These are phyloP conservation scores for Triplophysa siluroides DNA, from an alignment of 2,113 vertebrate genomes.

Conservation along the genomic window DNA sequence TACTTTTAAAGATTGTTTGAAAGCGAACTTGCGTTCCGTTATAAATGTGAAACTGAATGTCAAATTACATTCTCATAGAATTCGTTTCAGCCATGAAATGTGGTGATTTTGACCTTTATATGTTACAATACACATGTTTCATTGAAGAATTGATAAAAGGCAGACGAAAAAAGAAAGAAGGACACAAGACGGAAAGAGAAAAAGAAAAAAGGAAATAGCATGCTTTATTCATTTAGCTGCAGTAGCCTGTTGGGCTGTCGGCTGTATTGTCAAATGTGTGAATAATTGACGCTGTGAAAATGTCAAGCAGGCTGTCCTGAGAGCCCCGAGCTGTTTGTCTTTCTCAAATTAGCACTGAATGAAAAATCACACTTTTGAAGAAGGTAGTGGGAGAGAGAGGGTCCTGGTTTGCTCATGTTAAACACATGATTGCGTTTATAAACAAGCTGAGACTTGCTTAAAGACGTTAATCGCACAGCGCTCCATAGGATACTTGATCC, in stretches of 20 bases:
- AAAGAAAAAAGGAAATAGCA: conserved; percentile 29
- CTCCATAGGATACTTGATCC: no score
- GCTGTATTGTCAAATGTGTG: conserved; percentile 56
- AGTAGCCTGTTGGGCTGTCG: conserved; percentile 43
- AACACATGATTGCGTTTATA: conserved; percentile 7
- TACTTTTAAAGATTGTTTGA: no score
- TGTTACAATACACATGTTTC: not conserved
- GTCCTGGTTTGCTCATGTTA: not conserved
- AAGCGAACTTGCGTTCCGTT: no score
- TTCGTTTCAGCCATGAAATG: not conserved
- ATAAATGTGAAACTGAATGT: no score
- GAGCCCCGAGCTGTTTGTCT: conserved; percentile 39
- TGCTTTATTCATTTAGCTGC: conserved; percentile 54
- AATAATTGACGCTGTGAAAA: conserved; percentile 60
- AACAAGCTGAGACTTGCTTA: not conserved
- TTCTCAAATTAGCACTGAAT: conserved; percentile 50
- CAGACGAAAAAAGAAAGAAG: not conserved
- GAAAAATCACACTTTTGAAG: conserved; percentile 39
- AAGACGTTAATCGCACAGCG: not conserved
- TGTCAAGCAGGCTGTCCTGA: conserved; percentile 52
- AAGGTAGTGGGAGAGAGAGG: conserved; percentile 9
- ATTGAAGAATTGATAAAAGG: not conserved
- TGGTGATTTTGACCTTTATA: conserved; percentile 37
- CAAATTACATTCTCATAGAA: no score
- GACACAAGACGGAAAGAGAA: conserved; percentile 14